These are phyloP conservation scores for Arbacia lixula DNA, from an alignment of 53 echinoderm and acorn worm species.

Conservation along the genomic window DNA sequence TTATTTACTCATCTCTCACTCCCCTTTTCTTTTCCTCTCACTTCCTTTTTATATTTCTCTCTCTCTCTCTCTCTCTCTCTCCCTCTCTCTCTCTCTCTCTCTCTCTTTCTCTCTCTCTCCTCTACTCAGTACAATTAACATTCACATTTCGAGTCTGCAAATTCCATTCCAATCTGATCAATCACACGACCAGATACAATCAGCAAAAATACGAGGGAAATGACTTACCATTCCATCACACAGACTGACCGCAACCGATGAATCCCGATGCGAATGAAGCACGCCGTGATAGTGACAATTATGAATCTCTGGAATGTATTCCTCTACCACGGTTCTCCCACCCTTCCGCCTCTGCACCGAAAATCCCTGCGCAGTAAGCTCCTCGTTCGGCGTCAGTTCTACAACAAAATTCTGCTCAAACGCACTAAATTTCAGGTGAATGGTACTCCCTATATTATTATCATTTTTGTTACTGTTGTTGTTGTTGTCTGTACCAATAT, in stretches of 20 bases:
- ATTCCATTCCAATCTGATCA: too few species aligned
- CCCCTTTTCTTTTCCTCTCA: background rate
- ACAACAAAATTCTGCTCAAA: slow-evolving; percentile 85
- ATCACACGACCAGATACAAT: too few species aligned
- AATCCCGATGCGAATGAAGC: slow-evolving; percentile 66
- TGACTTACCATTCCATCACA: slow-evolving; percentile 97
- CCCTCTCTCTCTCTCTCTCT: background rate
- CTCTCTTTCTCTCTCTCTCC: background rate
- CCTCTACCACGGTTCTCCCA: slow-evolving; percentile 60
- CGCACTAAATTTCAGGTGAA: slow-evolving; percentile 74
- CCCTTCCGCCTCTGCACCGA: slow-evolving; percentile 70
- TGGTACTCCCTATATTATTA: slow-evolving; percentile 5
- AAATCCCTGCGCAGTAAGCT: slow-evolving; percentile 86
- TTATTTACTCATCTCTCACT: too few species aligned
- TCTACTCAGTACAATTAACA: too few species aligned
- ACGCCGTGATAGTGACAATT: slow-evolving; percentile 85
- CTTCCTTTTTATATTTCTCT: background rate
- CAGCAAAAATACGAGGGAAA: too few species aligned
- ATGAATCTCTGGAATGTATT: slow-evolving; percentile 77
- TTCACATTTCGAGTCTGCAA: too few species aligned
- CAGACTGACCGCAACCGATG: slow-evolving; percentile 80
- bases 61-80: too few species aligned
- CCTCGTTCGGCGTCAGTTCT: slow-evolving; percentile 74
- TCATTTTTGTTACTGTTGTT: too few species aligned
- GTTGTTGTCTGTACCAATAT: background rate